These are phyloP conservation scores for Microcebus lehilahytsara DNA, from an alignment of 2,113 vertebrate species.

Conservation along the genomic window DNA sequence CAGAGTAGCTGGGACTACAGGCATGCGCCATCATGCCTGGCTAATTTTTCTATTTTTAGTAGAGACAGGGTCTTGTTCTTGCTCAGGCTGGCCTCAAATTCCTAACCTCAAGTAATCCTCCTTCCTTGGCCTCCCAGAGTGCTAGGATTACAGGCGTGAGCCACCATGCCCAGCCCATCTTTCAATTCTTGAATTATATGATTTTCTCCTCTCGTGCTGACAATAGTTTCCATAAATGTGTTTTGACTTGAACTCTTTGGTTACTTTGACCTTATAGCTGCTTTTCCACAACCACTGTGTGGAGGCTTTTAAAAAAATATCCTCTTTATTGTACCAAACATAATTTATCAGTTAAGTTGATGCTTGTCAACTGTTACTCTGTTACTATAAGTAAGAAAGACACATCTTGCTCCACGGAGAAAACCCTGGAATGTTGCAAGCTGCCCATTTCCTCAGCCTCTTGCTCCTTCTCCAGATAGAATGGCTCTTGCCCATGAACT, in stretches of 20 bases:
- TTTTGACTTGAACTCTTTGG: neutral
- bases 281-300: neutral
- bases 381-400: slow-evolving; percentile 83
- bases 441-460: neutral
- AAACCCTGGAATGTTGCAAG: neutral
- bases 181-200: neutral
- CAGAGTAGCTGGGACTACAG: too few relatives aligned
- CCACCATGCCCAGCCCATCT: too few relatives aligned
- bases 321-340: slow-evolving; percentile 86
- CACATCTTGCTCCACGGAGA: neutral
- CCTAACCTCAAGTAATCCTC: too few relatives aligned
- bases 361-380: slow-evolving; percentile 79
- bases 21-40: too few relatives aligned
- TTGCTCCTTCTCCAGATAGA: neutral
- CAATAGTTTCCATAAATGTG: neutral
- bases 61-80: too few relatives aligned
- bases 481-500: neutral
- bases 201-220: neutral
- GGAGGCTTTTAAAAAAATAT: slow-evolving; percentile 47
- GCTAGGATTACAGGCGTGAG: too few relatives aligned
- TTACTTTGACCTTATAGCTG: neutral
- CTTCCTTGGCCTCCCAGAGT: too few relatives aligned
- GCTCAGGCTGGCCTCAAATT: too few relatives aligned
- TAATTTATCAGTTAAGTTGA: slow-evolving; percentile 83
- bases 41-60: too few relatives aligned